phyloP scores from a whole-genome alignment of 2,888 invertebrate species.

The Netelia virgata region DNA sequence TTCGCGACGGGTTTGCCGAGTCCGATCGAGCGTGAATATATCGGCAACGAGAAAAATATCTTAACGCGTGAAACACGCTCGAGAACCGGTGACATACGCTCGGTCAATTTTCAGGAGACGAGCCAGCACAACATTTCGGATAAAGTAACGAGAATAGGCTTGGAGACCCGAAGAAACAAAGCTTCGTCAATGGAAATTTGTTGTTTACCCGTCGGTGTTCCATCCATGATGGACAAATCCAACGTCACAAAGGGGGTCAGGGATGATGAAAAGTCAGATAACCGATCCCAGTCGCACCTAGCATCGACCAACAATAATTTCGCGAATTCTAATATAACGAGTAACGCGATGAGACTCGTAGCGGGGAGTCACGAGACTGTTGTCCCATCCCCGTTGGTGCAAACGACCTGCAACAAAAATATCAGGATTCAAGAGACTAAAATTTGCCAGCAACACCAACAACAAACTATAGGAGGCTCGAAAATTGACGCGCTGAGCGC shows the following conservation, averaged over 20 bases:
- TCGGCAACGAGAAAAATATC: conserved; percentile 36
- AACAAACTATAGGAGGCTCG: conserved; percentile 74
- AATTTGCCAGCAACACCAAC: conserved; percentile 34
- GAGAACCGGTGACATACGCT: conserved; percentile 59
- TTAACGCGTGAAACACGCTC: conserved; percentile 59
- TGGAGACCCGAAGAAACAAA: conserved; percentile 59
- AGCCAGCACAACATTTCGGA: conserved; percentile 16
- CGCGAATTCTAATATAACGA: conserved; percentile 29
- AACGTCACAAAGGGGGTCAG: background rate
- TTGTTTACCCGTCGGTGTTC: background rate
- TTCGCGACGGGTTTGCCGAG: background rate
- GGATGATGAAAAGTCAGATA: conserved; percentile 62
- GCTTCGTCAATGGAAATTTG: conserved; percentile 33
- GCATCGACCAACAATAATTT: conserved; percentile 57
- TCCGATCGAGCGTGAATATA: background rate
- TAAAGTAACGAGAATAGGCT: conserved; percentile 8
- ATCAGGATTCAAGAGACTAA: conserved; percentile 50
- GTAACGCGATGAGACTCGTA: conserved; percentile 8
- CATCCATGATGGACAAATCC: conserved; percentile 12
- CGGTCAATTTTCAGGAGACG: conserved; percentile 44
- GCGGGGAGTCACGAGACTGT: conserved; percentile 36
- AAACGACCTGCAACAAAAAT: conserved; percentile 44
- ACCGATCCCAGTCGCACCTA: conserved; percentile 26
- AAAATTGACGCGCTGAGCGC: conserved; percentile 83
- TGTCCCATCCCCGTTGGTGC: background rate